Conservation (phyloP, 1,140 invertebrate genomes). For the Scaptomyza hsui region DNA sequence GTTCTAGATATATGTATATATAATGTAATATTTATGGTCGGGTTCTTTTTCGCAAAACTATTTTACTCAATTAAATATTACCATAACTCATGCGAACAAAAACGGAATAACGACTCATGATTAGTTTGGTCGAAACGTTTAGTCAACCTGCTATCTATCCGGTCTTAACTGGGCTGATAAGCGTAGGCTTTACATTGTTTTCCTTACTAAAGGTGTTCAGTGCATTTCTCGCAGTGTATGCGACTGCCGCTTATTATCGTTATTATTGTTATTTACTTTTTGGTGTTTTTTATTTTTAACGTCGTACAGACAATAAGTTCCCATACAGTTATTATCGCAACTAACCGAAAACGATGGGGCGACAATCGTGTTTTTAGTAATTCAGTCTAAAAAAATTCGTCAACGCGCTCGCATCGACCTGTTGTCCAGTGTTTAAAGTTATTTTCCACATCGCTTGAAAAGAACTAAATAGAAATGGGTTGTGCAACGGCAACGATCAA, state of each 20-base stretch:
- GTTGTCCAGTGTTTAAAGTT: neutral
- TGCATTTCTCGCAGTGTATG: slow-evolving; percentile 38
- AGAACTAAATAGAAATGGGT: slow-evolving; percentile 50
- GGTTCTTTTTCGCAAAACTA: neutral
- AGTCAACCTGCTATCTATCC: slow-evolving; percentile 1
- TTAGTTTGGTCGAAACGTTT: neutral
- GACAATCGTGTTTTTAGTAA: slow-evolving; percentile 12
- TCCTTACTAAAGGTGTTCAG: neutral
- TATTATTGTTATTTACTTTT: slow-evolving; percentile 35
- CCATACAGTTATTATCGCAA: slow-evolving; percentile 52
- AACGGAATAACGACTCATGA: neutral
- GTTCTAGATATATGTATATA: too few relatives aligned
- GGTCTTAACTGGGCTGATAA: slow-evolving; percentile 14
- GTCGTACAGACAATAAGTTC: slow-evolving; percentile 37
- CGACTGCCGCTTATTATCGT: slow-evolving; percentile 11
- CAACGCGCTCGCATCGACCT: slow-evolving; percentile 27
- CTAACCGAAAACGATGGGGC: slow-evolving; percentile 17
- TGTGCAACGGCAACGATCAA: slow-evolving; percentile 64
- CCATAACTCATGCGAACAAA: neutral
- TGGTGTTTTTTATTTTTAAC: neutral
- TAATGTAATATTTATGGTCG: neutral
- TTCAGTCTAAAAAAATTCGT: slow-evolving; percentile 47
- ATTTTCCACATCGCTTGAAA: neutral
- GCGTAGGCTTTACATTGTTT: neutral
- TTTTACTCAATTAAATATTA: neutral